Conservation (phyloP, 1,140 invertebrate species). For the Wasmannia auropunctata region DNA sequence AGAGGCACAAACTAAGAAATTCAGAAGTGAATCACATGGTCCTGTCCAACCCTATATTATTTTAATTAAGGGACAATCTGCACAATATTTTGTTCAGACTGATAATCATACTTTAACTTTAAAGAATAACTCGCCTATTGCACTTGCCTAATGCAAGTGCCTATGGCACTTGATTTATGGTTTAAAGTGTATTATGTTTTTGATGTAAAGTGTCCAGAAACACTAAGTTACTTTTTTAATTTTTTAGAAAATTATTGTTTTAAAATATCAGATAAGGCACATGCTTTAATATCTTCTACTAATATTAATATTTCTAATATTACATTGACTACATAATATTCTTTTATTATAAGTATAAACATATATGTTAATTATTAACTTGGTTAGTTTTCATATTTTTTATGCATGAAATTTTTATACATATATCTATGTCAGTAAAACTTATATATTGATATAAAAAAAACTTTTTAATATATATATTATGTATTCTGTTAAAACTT, state of each 20-base stretch:
- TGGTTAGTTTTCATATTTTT: too few species aligned
- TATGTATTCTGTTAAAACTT: too few species aligned
- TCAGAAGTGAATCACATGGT: neutral
- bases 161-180: conserved; percentile 16
- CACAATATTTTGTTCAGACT: neutral
- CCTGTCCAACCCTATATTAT: conserved; percentile 13
- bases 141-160: too few species aligned
- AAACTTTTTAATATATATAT: too few species aligned
- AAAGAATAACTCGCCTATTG: neutral
- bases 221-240: conserved; percentile 1
- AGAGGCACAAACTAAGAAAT: neutral
- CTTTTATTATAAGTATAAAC: too few species aligned
- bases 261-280: neutral
- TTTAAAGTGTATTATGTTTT: neutral
- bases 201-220: neutral
- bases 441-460: too few species aligned
- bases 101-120: neutral
- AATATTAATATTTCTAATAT: conserved; percentile 30
- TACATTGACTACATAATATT: neutral
- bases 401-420: too few species aligned
- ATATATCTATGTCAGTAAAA: too few species aligned
- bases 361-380: too few species aligned
- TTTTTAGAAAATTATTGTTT: conserved; percentile 20
- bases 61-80: neutral
- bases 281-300: neutral